Percentiles rank a stretch among this genome's conserved stretches.
These are phyloP conservation scores for Microcebus ravelobensis DNA, from an alignment of 2,113 vertebrate species.

Conservation along the genomic window DNA sequence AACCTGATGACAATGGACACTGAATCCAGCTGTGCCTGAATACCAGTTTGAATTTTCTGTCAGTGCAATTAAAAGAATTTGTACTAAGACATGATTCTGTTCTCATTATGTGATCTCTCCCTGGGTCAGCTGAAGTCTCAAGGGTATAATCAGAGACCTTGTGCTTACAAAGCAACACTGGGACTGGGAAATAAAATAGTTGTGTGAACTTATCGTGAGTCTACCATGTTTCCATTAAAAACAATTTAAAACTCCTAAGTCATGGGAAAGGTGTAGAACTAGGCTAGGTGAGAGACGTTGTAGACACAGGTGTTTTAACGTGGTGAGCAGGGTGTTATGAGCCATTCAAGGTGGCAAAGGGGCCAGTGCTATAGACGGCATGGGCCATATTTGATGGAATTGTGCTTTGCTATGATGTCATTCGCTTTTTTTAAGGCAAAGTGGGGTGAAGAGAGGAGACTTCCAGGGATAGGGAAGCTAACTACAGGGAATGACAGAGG, in stretches of 20 bases:
- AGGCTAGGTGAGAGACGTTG: background rate
- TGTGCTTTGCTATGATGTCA: background rate
- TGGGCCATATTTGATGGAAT: background rate
- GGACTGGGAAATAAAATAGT: background rate
- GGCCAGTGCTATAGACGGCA: background rate
- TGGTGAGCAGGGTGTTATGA: background rate
- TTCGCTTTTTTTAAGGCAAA: slow-evolving; percentile 40
- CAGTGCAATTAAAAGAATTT: background rate
- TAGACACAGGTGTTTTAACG: background rate
- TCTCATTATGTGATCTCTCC: background rate
- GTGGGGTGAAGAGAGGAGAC: background rate
- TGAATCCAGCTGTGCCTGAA: background rate
- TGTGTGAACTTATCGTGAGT: background rate
- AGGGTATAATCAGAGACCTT: background rate
- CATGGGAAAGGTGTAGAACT: background rate
- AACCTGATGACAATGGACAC: background rate
- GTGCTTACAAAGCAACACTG: background rate
- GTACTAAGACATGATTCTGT: background rate
- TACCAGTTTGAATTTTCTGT: slow-evolving; percentile 4
- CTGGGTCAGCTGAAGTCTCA: background rate
- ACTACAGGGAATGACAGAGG: slow-evolving; percentile 4
- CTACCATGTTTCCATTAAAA: background rate
- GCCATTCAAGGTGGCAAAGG: background rate
- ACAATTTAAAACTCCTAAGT: background rate
- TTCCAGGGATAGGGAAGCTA: background rate